Evolutionary conservation across 2,888 invertebrate species (phyloP).

Genomic region (Oscheius onirici): DNA sequence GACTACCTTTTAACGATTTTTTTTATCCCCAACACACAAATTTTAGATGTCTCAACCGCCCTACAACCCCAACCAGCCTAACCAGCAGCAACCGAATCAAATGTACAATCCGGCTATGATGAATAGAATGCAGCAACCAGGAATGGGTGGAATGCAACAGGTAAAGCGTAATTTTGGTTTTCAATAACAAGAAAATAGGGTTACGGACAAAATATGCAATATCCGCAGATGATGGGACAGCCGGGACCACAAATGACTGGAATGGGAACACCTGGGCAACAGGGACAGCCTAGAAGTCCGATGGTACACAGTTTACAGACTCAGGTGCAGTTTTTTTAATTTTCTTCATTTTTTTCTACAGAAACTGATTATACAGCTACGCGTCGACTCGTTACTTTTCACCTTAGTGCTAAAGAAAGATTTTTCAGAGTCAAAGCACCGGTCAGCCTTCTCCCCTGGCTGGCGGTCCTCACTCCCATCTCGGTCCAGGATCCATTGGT

Average conservation of each 20-base stretch:
- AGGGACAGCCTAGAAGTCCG: slow-evolving; percentile 19
- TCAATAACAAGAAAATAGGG: background rate
- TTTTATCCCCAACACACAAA: background rate
- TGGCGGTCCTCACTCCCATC: slow-evolving; percentile 4
- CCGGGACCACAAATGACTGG: slow-evolving; percentile 18
- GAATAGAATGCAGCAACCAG: background rate
- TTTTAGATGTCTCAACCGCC: slow-evolving; percentile 16
- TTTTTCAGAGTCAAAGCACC: background rate
- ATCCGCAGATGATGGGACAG: slow-evolving; percentile 25
- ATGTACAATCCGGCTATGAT: background rate
- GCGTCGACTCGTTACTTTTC: no score
- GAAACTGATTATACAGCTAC: no score
- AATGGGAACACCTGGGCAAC: background rate
- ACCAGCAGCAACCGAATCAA: background rate
- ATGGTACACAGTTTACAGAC: slow-evolving; percentile 13
- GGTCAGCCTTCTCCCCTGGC: slow-evolving; percentile 23
- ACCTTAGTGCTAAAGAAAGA: no score
- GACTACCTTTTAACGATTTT: background rate
- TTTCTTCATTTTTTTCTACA: slow-evolving; percentile 4
- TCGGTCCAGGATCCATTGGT: slow-evolving; percentile 12
- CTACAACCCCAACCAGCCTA: background rate
- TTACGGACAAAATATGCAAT: slow-evolving; percentile 1
- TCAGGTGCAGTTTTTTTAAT: slow-evolving; percentile 4
- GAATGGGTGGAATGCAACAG: background rate
- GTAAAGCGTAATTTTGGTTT: no score